phyloP scores from a whole-genome alignment of 1,140 invertebrate species.

The Hermetia illucens region DNA sequence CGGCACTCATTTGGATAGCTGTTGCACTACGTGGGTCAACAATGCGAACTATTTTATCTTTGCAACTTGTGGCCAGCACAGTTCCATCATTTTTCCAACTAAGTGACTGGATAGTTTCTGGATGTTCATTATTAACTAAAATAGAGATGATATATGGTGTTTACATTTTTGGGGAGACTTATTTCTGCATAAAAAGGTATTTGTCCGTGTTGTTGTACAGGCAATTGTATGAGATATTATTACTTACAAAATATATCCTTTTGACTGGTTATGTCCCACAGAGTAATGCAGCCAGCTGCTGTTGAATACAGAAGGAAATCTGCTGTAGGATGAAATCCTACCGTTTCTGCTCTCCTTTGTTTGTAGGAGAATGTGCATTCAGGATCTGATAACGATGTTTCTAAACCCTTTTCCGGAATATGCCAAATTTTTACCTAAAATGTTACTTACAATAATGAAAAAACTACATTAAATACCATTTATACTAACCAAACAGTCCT shows the following conservation, averaged over 20 bases:
- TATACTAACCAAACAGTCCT: slow-evolving; percentile 69
- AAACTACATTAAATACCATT: background rate
- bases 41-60: slow-evolving; percentile 71
- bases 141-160: background rate
- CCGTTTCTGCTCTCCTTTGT: slow-evolving; percentile 68
- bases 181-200: background rate
- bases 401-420: slow-evolving; percentile 63
- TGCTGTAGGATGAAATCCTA: slow-evolving; percentile 75
- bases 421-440: slow-evolving; percentile 69
- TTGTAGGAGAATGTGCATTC: slow-evolving; percentile 69
- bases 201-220: background rate
- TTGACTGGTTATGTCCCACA: slow-evolving; percentile 75
- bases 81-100: slow-evolving; percentile 75
- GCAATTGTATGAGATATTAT: slow-evolving; percentile 3
- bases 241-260: slow-evolving; percentile 63
- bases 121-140: slow-evolving; percentile 59
- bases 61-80: slow-evolving; percentile 57
- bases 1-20: slow-evolving; percentile 45
- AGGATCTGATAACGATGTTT: slow-evolving; percentile 61
- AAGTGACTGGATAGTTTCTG: slow-evolving; percentile 69
- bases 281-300: slow-evolving; percentile 61
- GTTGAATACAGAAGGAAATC: slow-evolving; percentile 71
- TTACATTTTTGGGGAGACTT: background rate
- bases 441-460: background rate
- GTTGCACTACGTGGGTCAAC: slow-evolving; percentile 60